Base-by-base conservation (phyloP, 2,113 vertebrate species). In the Syngnathoides biaculeatus region DNA sequence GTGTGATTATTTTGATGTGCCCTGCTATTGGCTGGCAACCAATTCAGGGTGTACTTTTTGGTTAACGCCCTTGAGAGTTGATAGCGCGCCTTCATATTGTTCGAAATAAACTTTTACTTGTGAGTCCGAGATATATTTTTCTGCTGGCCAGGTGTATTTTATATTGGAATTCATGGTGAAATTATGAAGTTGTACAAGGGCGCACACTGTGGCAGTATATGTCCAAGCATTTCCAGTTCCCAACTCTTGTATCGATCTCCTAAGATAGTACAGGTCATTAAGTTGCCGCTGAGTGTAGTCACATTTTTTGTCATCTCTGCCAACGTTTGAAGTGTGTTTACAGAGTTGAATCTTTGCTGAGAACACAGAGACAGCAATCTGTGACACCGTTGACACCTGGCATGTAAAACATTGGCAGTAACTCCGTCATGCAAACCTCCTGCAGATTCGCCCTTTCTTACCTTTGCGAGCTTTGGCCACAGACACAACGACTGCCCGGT, bases 311-410 rank as follows among this genome's bases (percentile, higher is more conserved):
- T 56, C 19, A 9, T 65, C 80, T 75, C 39, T n/a, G 26, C 13
- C n/a, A 5, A 62, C 78, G 87, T 93, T 92, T 93, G 91, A 93
- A 91, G 92, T 88, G 78, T 91, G 85, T 92, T 90, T 89, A 90
- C 85, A 55, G 74, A 80, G 77, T 69, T 12, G 87, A 84, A 85
- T 74, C 76, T 91, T 82, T 81, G 89, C 92, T 89, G 91, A 75
- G 90, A 87, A 78, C 89, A 83, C 84, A 76, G 79, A 83, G 90
- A 86, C 76, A 86, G 84, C 89, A 92, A 89, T 92, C 88, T 91
- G 90, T 88, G 91, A 90, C 90, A 90, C 89, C 79, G 82, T 88
- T 88, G 91, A 90, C 90, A 91, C 91, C 88, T 91, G 90, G 91
- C 90, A 91, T 88, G 90, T 90, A 90, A 88, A 57, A 89, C 86